Evolutionary conservation across 2,113 vertebrate species (phyloP).

Genomic region (Grammomys dolichurus): DNA sequence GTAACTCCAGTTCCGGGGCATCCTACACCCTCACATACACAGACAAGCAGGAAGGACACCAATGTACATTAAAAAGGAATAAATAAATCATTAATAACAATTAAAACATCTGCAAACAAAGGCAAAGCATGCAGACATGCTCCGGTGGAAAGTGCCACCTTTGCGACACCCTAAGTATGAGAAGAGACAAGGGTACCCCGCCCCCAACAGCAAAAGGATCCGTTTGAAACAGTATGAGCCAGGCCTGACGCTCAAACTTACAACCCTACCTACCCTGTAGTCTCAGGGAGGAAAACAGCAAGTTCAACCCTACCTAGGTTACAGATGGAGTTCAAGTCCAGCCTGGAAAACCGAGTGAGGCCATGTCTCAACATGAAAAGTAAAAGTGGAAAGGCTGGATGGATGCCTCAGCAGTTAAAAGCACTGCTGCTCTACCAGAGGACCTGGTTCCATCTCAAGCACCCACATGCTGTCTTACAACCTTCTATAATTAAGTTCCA

Average conservation of each 20-base stretch:
- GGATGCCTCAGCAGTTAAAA: background rate
- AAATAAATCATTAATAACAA: too few species aligned
- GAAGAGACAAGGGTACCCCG: background rate
- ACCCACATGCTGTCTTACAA: background rate
- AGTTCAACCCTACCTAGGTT: background rate
- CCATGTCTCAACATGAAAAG: background rate
- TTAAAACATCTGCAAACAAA: background rate
- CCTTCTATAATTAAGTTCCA: background rate
- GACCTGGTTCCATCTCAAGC: background rate
- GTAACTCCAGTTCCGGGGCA: too few species aligned
- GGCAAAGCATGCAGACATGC: background rate
- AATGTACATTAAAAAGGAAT: too few species aligned
- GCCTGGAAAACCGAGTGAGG: background rate
- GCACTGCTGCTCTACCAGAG: background rate
- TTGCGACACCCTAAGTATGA: background rate
- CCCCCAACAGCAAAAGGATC: background rate
- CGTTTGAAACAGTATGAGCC: background rate
- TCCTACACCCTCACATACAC: too few species aligned
- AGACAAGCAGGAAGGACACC: too few species aligned
- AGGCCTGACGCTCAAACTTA: too few species aligned
- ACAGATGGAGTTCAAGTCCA: background rate
- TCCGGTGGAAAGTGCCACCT: background rate
- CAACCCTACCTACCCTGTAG: background rate
- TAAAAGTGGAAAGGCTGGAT: background rate
- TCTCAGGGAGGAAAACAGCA: background rate